Evolutionary conservation across 2,888 invertebrate genomes (phyloP), one percentile per base, ranked within the genome.

Genomic region (Cephus pulcher): DNA sequence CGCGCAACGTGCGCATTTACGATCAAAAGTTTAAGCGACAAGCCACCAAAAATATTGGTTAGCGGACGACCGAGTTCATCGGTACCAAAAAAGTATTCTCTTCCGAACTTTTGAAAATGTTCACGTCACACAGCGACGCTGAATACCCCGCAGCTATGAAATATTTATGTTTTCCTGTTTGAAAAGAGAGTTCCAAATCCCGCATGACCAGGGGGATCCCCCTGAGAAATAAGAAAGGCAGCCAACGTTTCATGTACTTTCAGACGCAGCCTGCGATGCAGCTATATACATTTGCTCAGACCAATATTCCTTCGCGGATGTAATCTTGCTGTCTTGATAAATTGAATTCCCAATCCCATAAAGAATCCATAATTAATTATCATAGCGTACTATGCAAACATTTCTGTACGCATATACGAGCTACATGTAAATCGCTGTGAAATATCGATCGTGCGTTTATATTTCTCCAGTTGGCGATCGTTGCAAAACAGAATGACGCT

Each of bases 101-200:
- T 76, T 35, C 11, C 34, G 69, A 34, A 76, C 73, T 68, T 79
- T 79, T 74, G 74, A 79, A 76, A 79, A 79, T 79, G 56, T 23
- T 56, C 56, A 56, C 56, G 56, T 56, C 56, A 23, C 56, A 56
- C 56, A 23, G 6, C 23, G 23, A 56, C 9, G 56, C 23, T 56
- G 76, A 32, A 12, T 68, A 68, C 76, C 73, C 76, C 79, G 76
- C 75, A 77, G 82, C 83, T 84, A 87, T 89, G 87, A 89, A 89
- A 89, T 89, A 89, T 90, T 89, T 89, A 88, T 88, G 85, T 81
- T 84, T 84, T 84, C 84, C 82, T 82, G 85, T 82, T 83, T 82
- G 80, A 80, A 75, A 79, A 79, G 78, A 76, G 78, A 76, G 56
- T 81, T 76, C 76, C 40, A 15, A 77, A 84, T 84, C 83, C 78